phyloP scores from a whole-genome alignment of 2,888 invertebrate species.

The Spialia ferax region DNA sequence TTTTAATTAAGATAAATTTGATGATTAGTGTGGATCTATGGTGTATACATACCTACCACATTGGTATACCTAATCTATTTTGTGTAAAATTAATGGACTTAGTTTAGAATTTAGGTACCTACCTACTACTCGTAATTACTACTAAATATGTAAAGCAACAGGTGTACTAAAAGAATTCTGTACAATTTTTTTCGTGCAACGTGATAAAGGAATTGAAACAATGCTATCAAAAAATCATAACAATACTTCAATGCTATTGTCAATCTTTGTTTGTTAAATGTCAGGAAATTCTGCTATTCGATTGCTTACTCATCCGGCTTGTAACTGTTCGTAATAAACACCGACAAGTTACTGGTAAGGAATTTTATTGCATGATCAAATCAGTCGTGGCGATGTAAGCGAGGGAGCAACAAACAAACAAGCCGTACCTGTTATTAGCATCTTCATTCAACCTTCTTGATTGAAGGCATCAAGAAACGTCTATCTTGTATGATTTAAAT shows the following conservation, averaged over 20 bases:
- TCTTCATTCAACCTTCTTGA: conserved; percentile 56
- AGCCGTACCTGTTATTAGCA: conserved; percentile 59
- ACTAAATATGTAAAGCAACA: too few species aligned
- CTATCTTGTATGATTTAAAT: conserved; percentile 5
- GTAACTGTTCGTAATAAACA: conserved; percentile 60
- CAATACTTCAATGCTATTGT: not conserved
- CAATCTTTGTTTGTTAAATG: conserved; percentile 32
- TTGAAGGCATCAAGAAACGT: conserved; percentile 25
- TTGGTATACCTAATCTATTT: not conserved
- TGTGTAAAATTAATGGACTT: too few species aligned
- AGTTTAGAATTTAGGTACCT: too few species aligned
- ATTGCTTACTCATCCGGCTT: conserved; percentile 47
- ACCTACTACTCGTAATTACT: not conserved
- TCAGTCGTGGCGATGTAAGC: conserved; percentile 51
- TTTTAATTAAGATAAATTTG: not conserved
- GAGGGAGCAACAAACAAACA: conserved; percentile 73
- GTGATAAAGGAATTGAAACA: not conserved
- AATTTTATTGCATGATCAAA: conserved; percentile 61
- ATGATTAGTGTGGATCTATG: not conserved
- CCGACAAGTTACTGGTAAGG: conserved; percentile 63
- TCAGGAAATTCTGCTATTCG: conserved; percentile 47
- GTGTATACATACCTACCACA: too few species aligned
- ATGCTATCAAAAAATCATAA: not conserved
- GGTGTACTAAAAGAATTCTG: too few species aligned
- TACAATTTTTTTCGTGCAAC: too few species aligned